Evolutionary conservation across 1,140 invertebrate species (phyloP).

Genomic region (Aphis craccivora): DNA sequence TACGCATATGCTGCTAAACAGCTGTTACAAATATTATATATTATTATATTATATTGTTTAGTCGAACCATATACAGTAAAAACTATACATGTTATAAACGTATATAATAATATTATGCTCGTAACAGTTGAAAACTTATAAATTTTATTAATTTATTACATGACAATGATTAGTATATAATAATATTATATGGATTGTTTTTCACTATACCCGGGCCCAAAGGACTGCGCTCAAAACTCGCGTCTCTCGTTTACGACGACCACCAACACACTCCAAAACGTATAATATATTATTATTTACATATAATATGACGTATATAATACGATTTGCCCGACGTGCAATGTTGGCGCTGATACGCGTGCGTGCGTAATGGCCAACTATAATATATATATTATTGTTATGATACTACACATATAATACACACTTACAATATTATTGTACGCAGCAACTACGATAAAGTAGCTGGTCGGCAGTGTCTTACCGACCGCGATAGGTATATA

Average conservation of each 20-base stretch:
- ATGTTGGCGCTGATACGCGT: background rate
- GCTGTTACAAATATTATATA: conserved; percentile 1
- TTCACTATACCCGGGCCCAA: background rate
- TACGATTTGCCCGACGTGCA: background rate
- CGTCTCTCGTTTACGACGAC: background rate
- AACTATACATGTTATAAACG: background rate
- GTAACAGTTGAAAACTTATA: background rate
- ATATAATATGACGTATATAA: too few species aligned
- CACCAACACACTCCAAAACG: background rate
- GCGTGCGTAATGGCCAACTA: background rate
- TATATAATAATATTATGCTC: too few species aligned
- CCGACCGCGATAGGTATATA: background rate
- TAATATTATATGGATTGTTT: background rate
- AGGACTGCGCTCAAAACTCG: background rate
- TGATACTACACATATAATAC: background rate
- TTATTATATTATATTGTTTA: background rate
- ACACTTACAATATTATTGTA: background rate
- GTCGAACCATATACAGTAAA: background rate
- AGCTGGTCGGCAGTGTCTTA: background rate
- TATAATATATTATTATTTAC: too few species aligned
- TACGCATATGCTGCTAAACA: background rate
- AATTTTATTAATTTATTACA: background rate
- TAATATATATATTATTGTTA: background rate
- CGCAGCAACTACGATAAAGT: background rate
- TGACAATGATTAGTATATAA: background rate